Evolutionary conservation across 2,797 vertebrate genomes (phyloP), one percentile per base, ranked within the genome.

Genomic region (Lutjanus campechanus): DNA sequence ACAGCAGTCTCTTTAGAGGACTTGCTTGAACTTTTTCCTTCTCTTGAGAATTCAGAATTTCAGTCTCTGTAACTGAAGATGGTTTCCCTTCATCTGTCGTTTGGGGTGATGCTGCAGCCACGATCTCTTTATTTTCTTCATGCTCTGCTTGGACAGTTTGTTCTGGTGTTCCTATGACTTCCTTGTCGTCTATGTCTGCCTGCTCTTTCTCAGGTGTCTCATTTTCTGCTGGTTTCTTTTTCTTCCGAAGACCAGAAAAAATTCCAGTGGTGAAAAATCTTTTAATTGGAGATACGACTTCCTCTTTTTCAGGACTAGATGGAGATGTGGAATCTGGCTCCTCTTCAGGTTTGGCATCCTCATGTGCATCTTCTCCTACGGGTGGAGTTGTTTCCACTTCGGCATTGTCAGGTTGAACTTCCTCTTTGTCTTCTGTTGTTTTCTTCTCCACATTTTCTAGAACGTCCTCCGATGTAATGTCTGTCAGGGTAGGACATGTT

Each of bases 221-320:
- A 0, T 95, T 95, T 40, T 97, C 96, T 88, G 85, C 92, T 1
- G 92, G 51, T 77, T 96, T 98, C 87, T 92, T 96, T 87, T 96
- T 99, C 82, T 97, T 99, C 22, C 93, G 93, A 84, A 98, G 95
- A 75, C 96, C 95, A 13, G 96, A 95, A 95, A 98, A 96, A 63
- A 96, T 96, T 22, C 97, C 97, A 43, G 96, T 96, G 10, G 95
- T 96, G 87, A 99, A 98, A 94, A 98, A 98, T 79, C 91, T 96
- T 91, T 96, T 97, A 78, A 98, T 92, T n/a, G 97, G 95, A 0
- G 97, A 98, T 2, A 95, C 85, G 0, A 92, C 94, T 53, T 96
- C 95, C 2, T 88, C 88, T 47, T 91, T 82, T 72, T 92, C 81
- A 0, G 95, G 88, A 64, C 83, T 91, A 25, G 89, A 15, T 2